Conservation (phyloP, 2,113 vertebrate genomes). For the Festucalex cinctus region DNA sequence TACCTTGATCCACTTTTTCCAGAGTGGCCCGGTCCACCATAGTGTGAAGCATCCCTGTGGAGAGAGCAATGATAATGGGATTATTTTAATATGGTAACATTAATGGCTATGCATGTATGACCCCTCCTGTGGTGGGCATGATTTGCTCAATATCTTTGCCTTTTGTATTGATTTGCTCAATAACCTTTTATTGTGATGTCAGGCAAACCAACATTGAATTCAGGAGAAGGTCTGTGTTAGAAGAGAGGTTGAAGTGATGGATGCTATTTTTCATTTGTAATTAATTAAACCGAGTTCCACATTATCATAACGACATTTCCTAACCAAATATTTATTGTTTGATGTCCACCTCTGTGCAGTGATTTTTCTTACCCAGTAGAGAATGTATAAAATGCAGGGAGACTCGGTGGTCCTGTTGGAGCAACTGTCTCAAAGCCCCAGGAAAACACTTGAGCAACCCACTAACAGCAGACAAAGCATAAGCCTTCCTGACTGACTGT, state of each 20-base stretch:
- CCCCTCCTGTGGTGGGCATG: background rate
- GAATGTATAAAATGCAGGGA: conserved; percentile 72
- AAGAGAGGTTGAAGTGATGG: background rate
- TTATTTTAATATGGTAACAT: conserved; percentile 16
- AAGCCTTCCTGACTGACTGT: conserved; percentile 85
- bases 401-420: conserved; percentile 76
- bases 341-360: background rate
- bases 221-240: background rate
- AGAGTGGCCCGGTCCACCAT: conserved; percentile 72
- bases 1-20: conserved; percentile 82
- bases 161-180: background rate
- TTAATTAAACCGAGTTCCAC: background rate
- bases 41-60: conserved; percentile 76
- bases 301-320: too few species aligned
- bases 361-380: conserved; percentile 80
- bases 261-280: background rate
- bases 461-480: conserved; percentile 73
- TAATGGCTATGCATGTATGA: background rate
- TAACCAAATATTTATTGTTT: background rate
- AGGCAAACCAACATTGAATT: background rate
- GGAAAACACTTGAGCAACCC: conserved; percentile 72
- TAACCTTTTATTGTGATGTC: background rate
- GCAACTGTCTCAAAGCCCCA: conserved; percentile 66
- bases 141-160: background rate
- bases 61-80: conserved; percentile 15